phyloP scores from a whole-genome alignment of 2,888 invertebrate species.

The Himalopsyche kuldschensis region DNA sequence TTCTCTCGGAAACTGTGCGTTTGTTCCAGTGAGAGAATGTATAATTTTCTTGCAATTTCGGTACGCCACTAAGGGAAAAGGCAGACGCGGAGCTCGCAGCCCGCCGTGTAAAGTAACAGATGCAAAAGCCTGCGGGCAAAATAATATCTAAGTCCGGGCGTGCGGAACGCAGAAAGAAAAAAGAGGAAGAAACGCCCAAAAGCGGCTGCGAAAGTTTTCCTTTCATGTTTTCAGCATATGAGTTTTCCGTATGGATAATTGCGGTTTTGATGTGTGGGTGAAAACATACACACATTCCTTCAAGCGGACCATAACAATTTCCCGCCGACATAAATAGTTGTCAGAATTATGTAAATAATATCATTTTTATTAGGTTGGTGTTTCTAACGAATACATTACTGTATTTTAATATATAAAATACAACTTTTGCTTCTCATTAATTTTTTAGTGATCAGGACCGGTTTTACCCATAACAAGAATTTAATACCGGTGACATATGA shows the following conservation, averaged over 20 bases:
- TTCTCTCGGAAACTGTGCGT: no score
- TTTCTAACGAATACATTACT: no score
- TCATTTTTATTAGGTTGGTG: no score
- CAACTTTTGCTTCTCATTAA: no score
- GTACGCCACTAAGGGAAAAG: not conserved
- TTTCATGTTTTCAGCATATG: constrained; percentile 1
- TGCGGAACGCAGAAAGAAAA: not conserved
- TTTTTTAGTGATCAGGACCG: no score
- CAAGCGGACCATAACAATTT: no score
- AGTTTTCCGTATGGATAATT: not conserved
- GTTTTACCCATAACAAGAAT: no score
- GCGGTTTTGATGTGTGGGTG: not conserved
- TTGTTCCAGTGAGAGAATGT: no score
- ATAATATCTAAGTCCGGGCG: not conserved
- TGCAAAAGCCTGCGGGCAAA: not conserved
- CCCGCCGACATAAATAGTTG: no score
- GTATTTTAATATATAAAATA: no score
- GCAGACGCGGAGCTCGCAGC: not conserved
- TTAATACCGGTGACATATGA: no score
- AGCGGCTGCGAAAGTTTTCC: not conserved
- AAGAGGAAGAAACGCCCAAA: not conserved
- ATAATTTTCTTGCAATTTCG: not conserved
- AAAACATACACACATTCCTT: not conserved
- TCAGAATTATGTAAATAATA: no score
- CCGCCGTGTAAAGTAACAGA: not conserved